Conservation (phyloP, 2,888 invertebrate genomes). For the Perizoma flavofasciatum region DNA sequence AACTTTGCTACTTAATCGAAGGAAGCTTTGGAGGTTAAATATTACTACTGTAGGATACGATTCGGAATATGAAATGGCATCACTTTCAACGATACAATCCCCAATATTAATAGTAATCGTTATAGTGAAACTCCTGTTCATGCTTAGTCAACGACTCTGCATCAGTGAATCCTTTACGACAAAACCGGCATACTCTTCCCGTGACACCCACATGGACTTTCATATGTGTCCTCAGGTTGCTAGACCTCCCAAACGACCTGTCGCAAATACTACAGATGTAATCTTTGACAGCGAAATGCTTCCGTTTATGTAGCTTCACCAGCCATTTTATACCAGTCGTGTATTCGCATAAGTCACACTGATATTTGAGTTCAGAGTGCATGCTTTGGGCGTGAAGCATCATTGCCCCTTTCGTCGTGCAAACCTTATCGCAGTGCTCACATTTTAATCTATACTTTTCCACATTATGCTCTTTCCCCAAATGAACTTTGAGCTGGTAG, state of each 20-base stretch:
- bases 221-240: slow-evolving; percentile 70
- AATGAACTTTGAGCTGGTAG: slow-evolving; percentile 66
- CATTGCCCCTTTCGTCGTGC: slow-evolving; percentile 79
- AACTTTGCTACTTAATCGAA: no score
- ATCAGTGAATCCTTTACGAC: slow-evolving; percentile 58
- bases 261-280: slow-evolving; percentile 83
- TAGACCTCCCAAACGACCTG: slow-evolving; percentile 79
- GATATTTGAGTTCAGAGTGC: slow-evolving; percentile 63
- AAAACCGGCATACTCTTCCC: slow-evolving; percentile 64
- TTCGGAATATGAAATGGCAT: no score
- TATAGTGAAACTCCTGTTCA: slow-evolving; percentile 53
- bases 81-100: no score
- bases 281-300: slow-evolving; percentile 75
- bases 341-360: slow-evolving; percentile 68
- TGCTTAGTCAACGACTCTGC: slow-evolving; percentile 53
- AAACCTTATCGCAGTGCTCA: slow-evolving; percentile 70
- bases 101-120: slow-evolving; percentile 40
- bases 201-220: slow-evolving; percentile 64
- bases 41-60: no score
- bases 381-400: slow-evolving; percentile 77
- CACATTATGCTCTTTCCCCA: slow-evolving; percentile 69
- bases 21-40: no score
- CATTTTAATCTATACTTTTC: slow-evolving; percentile 66
- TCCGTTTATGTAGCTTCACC: slow-evolving; percentile 70
- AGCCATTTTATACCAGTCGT: slow-evolving; percentile 63